phyloP scores from a whole-genome alignment of 2,113 vertebrate species.

The Struthio camelus region DNA sequence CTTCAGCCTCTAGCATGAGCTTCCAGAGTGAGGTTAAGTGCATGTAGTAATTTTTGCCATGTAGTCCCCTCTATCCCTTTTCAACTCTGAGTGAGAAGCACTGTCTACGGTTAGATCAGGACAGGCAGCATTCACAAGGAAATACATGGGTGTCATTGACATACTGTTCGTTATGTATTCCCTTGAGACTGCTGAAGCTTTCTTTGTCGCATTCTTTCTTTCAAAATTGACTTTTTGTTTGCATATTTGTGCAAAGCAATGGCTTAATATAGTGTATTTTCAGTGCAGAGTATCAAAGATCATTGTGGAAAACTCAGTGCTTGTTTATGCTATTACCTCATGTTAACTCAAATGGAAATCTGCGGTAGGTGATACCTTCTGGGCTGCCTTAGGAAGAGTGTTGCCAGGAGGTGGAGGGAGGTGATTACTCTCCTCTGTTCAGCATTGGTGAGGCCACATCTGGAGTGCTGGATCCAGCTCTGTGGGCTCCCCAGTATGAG shows the following conservation, averaged over 20 bases:
- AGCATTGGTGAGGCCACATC: not conserved
- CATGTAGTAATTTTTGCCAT: not conserved
- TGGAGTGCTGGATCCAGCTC: not conserved
- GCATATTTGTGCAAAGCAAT: not conserved
- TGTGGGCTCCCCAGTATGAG: not conserved
- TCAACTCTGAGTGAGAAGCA: not conserved
- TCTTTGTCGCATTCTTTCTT: not conserved
- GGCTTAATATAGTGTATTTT: not conserved
- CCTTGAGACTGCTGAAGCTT: not conserved
- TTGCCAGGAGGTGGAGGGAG: not conserved
- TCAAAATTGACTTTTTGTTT: not conserved
- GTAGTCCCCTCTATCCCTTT: accelerated
- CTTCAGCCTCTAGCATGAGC: not conserved
- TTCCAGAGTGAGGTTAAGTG: not conserved
- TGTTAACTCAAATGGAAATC: not conserved
- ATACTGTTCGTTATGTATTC: not conserved
- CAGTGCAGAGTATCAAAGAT: not conserved
- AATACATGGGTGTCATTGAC: not conserved
- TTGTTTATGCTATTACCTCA: not conserved
- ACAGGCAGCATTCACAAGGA: accelerated
- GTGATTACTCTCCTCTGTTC: not conserved
- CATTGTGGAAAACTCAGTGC: not conserved
- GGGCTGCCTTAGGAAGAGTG: not conserved
- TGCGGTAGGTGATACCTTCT: not conserved
- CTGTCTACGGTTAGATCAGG: not conserved